Base-by-base conservation (phyloP, 2,113 vertebrate genomes). In the Gymnogyps californianus region DNA sequence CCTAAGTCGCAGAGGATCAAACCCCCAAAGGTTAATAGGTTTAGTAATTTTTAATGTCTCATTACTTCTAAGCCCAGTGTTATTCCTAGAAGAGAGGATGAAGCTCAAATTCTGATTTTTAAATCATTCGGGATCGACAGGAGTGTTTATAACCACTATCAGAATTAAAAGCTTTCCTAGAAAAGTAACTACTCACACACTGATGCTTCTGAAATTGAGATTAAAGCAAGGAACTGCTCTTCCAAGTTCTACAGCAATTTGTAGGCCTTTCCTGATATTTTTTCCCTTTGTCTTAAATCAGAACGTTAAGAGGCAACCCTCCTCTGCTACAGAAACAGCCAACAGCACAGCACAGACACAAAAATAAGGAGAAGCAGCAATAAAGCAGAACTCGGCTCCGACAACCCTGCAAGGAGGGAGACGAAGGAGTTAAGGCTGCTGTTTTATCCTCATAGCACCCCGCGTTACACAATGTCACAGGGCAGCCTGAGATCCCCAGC, bases 1-100 rank as follows among this genome's bases (percentile, higher is more conserved):
- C 7, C 16, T 57, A 55, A 87, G 31, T 52, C 25, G 49, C 21
- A 61, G 13, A 69, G 44, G 57, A 67, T 54, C 52, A 83, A 76
- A 65, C 11, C 24, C 16, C 25, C 38, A 78, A 44, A 76, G 34
- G 16, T 46, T 95, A 95, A 89, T 47, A 91, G 46, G 29, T 85
- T 91, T 86, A 88, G 58, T 80, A 44, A 61, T 83, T 87, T 93
- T 92, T 90, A 82, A 28, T 72, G 42, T 83, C 62, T 96, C 46
- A 16, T 70, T 94, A 92, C 47, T 55, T 89, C 62, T 80, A 83
- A 92, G 59, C 42, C 62, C 31, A 69, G 46, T 32, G 19, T 59
- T 83, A 44, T 31, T 79, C 70, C 62, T 62, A 74, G 58, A 85
- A 80, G 79, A 71, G 67, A 91, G 49, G 61, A 93, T 10, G 16